A percentile compares a stretch with the other conserved stretches of the same genome.
phyloP scores from a whole-genome alignment of 2,888 invertebrate genomes.

The Papilio protenor region DNA sequence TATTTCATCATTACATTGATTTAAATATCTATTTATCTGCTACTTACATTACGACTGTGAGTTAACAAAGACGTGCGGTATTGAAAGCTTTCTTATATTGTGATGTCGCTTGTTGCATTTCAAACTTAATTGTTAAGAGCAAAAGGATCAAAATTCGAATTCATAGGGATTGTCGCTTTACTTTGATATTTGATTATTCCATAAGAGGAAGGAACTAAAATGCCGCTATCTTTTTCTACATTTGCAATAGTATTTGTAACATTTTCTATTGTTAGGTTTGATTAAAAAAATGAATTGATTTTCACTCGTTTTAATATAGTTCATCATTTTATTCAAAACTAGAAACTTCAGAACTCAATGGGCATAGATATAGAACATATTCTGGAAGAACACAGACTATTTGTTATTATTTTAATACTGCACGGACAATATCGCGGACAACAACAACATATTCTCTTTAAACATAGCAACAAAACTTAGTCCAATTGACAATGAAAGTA shows the following conservation, averaged over 20 bases:
- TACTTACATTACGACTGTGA: slow-evolving; percentile 37
- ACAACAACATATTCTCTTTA: background rate
- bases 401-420: too few species aligned
- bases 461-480: background rate
- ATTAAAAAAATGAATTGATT: too few species aligned
- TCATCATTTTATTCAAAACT: too few species aligned
- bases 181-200: background rate
- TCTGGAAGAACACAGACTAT: too few species aligned
- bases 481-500: slow-evolving; percentile 1
- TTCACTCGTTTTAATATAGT: too few species aligned
- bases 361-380: too few species aligned
- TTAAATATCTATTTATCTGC: slow-evolving; percentile 44
- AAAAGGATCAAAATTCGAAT: background rate
- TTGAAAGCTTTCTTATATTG: slow-evolving; percentile 25
- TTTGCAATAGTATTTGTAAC: background rate
- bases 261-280: background rate
- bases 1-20: slow-evolving; percentile 51
- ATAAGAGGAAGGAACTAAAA: background rate
- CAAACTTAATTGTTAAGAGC: background rate
- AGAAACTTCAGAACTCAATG: too few species aligned
- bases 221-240: background rate
- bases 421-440: too few species aligned
- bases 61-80: slow-evolving; percentile 40
- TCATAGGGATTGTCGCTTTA: background rate
- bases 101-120: background rate